phyloP scores from a whole-genome alignment of 2,797 vertebrate species.

The Lindbergichthys nudifrons region DNA sequence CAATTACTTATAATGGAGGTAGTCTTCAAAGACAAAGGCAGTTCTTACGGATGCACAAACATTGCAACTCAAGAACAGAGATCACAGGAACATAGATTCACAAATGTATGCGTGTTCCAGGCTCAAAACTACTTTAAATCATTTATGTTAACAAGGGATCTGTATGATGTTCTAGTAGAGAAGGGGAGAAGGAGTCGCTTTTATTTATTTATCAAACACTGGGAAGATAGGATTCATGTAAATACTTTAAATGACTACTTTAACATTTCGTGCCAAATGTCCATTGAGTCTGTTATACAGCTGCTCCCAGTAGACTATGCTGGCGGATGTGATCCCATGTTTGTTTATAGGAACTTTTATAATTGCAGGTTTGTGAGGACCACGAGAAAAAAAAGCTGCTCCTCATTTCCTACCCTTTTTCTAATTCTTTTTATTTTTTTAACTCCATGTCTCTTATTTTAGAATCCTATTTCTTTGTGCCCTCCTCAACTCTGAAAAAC shows the following conservation, averaged over 20 bases:
- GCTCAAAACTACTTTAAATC: conserved; percentile 40
- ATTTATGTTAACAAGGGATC: conserved; percentile 53
- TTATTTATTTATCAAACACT: conserved; percentile 67
- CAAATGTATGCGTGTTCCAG: conserved; percentile 43
- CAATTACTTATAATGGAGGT: conserved; percentile 92
- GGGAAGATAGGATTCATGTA: conserved; percentile 63
- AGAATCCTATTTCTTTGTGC: not conserved
- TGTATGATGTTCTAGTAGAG: conserved; percentile 36
- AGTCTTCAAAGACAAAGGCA: conserved; percentile 88
- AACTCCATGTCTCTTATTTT: not conserved
- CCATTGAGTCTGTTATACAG: conserved; percentile 50
- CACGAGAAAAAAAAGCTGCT: conserved; percentile 47
- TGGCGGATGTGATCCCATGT: conserved; percentile 66
- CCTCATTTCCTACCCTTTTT: conserved; percentile 22
- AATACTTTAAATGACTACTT: conserved; percentile 67
- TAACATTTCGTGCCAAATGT: conserved; percentile 64
- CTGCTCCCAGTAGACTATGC: conserved; percentile 57
- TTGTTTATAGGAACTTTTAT: conserved; percentile 77
- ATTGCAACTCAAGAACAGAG: conserved; percentile 78
- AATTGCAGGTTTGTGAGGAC: conserved; percentile 70
- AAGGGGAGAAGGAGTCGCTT: conserved; percentile 22
- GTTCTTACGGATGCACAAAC: conserved; percentile 86
- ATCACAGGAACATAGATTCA: conserved; percentile 49
- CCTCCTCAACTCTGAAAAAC: not conserved
- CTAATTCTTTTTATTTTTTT: conserved; percentile 10